Evolutionary conservation across 2,888 invertebrate species (phyloP), one percentile per base, ranked within the genome.

Genomic region (Oeneis ivallda): DNA sequence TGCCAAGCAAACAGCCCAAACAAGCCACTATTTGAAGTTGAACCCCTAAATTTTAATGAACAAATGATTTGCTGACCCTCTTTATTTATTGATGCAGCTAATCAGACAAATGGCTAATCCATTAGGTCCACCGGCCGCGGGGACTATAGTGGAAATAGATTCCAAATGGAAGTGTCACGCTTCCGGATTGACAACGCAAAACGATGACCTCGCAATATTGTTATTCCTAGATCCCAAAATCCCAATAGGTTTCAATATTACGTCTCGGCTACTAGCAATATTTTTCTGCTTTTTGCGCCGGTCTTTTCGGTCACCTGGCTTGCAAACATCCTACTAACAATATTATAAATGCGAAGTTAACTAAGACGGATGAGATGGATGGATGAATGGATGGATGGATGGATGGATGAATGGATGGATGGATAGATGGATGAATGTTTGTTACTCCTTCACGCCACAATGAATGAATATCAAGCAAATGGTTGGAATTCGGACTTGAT

Each of bases 21-120:
- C 75, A 77, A 81, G 81, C 84, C 81, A 83, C 80, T 71, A 73
- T 77, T 78, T 74, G 74, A 75, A 78, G 82, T 75, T 73, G 52
- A 45, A 74, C 78, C 83, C 82, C 85, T 79, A 83, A 84, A 86
- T 84, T 88, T 89, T 85, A 87, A 87, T 88, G 85, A 89, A 84
- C 84, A 82, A 85, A 84, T 85, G 83, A 85, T 87, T 84, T 80
- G 75, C 74, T 76, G 84, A 84, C 85, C 86, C 81, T 80, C 81
- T 81, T 89, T 89, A 89, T 87, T 88, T 90, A 90, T 91, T 87
- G 85, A 89, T 84, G 84, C 80, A 81, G 80, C 83, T 89, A 89
- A 91, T 90, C 89, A 90, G 84, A 89, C 87, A 89, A 90, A 91
- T 89, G 86, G 87, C 81, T 90, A 89, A 90, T 89, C 89, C 89